Conservation (phyloP, 2,797 vertebrate genomes). For the Hemibagrus guttatus region DNA sequence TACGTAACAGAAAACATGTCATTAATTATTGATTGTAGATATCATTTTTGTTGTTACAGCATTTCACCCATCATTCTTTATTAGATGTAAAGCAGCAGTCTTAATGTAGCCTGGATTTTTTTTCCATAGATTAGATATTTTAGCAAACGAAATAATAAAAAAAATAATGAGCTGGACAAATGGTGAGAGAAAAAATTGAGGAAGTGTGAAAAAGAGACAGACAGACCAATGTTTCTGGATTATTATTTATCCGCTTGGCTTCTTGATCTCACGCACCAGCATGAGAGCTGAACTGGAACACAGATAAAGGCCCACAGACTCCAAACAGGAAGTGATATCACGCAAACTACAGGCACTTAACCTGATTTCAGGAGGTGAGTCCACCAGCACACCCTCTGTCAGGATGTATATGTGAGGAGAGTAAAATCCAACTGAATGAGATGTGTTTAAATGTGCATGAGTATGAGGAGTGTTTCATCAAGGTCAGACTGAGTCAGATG, state of each 20-base stretch:
- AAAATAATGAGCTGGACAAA: too few species aligned
- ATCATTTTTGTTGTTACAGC: too few species aligned
- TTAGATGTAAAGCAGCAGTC: too few species aligned
- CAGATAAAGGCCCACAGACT: neutral
- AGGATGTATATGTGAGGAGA: neutral
- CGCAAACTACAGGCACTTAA: neutral
- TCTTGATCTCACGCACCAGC: neutral
- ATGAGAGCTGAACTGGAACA: neutral
- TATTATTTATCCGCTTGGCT: neutral
- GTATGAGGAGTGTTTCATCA: neutral
- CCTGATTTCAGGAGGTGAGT: conserved; percentile 12
- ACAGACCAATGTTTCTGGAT: neutral
- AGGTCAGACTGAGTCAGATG: neutral
- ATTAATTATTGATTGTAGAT: too few species aligned
- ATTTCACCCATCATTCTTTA: too few species aligned
- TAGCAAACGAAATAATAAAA: too few species aligned
- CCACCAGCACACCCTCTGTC: neutral
- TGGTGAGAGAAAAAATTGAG: too few species aligned
- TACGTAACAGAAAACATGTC: too few species aligned
- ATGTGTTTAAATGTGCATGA: neutral
- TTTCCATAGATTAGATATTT: too few species aligned
- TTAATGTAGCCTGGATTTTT: too few species aligned
- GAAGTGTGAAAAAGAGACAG: too few species aligned
- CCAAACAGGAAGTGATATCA: conserved; percentile 6
- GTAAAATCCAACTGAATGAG: neutral